These are phyloP conservation scores for Aelia acuminata DNA, from an alignment of 2,888 invertebrate genomes.

Conservation along the genomic window DNA sequence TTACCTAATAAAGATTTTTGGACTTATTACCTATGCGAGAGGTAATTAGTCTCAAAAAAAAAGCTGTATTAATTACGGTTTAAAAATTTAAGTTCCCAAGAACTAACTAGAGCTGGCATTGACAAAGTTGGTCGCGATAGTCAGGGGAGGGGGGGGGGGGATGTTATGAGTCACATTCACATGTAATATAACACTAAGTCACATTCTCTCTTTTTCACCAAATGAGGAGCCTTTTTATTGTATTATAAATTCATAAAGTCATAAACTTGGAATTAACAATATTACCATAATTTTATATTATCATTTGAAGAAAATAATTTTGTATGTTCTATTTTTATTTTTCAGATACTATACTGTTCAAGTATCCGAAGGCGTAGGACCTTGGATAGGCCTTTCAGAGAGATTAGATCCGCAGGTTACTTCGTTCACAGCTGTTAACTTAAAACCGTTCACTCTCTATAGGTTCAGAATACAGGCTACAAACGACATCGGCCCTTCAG, in stretches of 20 bases:
- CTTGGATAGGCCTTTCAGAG: constrained; percentile 88
- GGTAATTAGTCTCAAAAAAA: too few species aligned
- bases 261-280: background rate
- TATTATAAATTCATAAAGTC: background rate
- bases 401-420: constrained; percentile 89
- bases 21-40: too few species aligned
- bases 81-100: too few species aligned
- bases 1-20: too few species aligned
- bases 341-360: constrained; percentile 91
- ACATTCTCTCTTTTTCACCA: too few species aligned
- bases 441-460: constrained; percentile 91
- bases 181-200: too few species aligned
- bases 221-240: too few species aligned
- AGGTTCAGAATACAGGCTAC: constrained; percentile 94
- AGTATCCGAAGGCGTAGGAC: constrained; percentile 86
- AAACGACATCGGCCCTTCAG: constrained; percentile 95
- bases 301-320: background rate
- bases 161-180: too few species aligned
- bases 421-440: constrained; percentile 86
- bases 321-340: background rate
- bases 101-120: too few species aligned
- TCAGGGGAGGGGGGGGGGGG: too few species aligned
- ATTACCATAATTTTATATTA: background rate
- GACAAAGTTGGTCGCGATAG: too few species aligned
- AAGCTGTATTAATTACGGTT: too few species aligned